phyloP scores from a whole-genome alignment of 2,113 vertebrate genomes.

The Ptilorrhoa leucosticta region DNA sequence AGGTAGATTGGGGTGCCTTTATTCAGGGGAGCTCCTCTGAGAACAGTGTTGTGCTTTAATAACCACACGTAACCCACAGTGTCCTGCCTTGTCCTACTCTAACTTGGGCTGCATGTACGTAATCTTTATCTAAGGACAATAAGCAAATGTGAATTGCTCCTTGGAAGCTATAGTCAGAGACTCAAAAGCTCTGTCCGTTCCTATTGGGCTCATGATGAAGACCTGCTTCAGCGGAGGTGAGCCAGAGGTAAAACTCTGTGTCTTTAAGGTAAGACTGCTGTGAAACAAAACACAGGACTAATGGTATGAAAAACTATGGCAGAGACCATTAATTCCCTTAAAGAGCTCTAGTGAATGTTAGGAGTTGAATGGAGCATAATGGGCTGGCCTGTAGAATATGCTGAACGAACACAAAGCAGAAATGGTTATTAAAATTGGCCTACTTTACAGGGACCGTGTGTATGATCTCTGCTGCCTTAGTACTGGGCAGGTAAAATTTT shows the following conservation, averaged over 20 bases:
- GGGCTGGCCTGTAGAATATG: background rate
- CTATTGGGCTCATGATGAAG: background rate
- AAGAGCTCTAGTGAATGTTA: background rate
- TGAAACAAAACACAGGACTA: background rate
- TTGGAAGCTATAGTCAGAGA: background rate
- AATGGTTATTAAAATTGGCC: conserved; percentile 9
- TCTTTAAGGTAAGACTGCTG: background rate
- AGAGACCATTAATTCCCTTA: background rate
- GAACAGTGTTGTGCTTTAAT: background rate
- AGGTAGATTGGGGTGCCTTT: background rate
- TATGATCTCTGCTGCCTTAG: background rate
- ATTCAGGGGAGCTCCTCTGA: background rate
- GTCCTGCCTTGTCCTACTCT: background rate
- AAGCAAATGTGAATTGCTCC: background rate
- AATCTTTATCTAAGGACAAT: background rate
- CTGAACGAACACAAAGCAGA: background rate
- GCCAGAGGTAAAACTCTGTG: background rate
- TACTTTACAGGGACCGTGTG: background rate
- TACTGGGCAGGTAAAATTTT: background rate
- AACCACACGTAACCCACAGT: rapidly evolving
- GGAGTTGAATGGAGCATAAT: background rate
- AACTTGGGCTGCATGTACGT: background rate
- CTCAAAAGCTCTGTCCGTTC: background rate
- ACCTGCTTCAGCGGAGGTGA: background rate
- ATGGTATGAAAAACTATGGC: background rate